phyloP scores from a whole-genome alignment of 2,888 invertebrate species.

The Acleris cristana region DNA sequence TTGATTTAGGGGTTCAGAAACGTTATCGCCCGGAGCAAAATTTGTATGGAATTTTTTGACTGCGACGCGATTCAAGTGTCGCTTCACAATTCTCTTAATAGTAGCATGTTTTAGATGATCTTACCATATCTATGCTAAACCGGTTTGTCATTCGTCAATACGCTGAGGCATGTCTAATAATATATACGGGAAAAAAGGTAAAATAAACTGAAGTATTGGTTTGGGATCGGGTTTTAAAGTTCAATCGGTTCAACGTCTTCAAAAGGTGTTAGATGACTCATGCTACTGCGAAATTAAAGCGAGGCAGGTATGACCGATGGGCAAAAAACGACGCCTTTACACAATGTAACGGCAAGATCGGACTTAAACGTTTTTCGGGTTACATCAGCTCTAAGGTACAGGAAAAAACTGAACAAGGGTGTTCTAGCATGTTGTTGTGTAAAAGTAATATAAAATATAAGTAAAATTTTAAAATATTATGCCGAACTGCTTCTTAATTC shows the following conservation, averaged over 20 bases:
- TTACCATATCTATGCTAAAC: neutral
- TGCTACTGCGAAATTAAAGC: slow-evolving; percentile 35
- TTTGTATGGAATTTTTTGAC: too few relatives aligned
- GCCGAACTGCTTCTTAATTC: too few relatives aligned
- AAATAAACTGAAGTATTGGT: slow-evolving; percentile 29
- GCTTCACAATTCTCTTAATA: too few relatives aligned
- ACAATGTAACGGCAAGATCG: slow-evolving; percentile 10
- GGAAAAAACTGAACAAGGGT: too few relatives aligned
- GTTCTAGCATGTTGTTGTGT: neutral
- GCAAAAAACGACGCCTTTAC: slow-evolving; percentile 25
- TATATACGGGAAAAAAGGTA: slow-evolving; percentile 21
- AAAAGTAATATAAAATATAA: neutral
- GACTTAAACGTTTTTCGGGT: neutral
- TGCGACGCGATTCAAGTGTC: too few relatives aligned
- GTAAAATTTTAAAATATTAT: too few relatives aligned
- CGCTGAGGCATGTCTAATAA: slow-evolving; percentile 9
- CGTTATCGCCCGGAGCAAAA: too few relatives aligned
- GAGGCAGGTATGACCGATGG: slow-evolving; percentile 18
- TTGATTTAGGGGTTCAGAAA: too few relatives aligned
- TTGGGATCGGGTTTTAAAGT: slow-evolving; percentile 39
- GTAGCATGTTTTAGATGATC: too few relatives aligned
- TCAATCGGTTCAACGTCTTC: slow-evolving; percentile 58
- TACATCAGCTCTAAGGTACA: neutral
- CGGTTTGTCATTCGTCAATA: neutral
- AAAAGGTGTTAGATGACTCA: slow-evolving; percentile 58